phyloP scores from a whole-genome alignment of 1,140 invertebrate species.

The Melitaea cinxia region DNA sequence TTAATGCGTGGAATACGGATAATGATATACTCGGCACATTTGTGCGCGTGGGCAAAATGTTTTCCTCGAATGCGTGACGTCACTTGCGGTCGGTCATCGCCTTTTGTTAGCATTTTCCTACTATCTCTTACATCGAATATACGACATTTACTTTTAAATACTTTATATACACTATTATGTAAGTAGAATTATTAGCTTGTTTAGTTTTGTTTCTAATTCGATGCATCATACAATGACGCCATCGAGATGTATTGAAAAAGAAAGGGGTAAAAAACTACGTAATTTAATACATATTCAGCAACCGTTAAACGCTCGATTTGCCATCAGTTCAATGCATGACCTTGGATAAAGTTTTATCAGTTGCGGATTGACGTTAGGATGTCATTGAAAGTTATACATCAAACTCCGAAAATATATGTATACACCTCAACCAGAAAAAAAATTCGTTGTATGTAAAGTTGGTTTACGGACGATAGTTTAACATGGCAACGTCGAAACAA shows the following conservation, averaged over 20 bases:
- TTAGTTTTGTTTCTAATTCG: too few relatives aligned
- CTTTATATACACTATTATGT: too few relatives aligned
- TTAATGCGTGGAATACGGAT: slow-evolving; percentile 22
- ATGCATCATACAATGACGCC: too few relatives aligned
- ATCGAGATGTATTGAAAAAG: too few relatives aligned
- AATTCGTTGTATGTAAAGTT: too few relatives aligned
- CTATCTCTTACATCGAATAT: slow-evolving; percentile 11
- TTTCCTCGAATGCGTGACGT: slow-evolving; percentile 71
- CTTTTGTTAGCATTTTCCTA: slow-evolving; percentile 46
- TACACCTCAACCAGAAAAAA: too few relatives aligned
- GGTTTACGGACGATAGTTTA: too few relatives aligned
- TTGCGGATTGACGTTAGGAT: background rate
- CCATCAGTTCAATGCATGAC: background rate
- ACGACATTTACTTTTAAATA: background rate
- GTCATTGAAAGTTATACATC: background rate
- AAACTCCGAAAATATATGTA: background rate
- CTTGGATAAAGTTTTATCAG: background rate
- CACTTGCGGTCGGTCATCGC: slow-evolving; percentile 56
- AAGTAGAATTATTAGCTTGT: too few relatives aligned
- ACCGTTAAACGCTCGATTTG: too few relatives aligned
- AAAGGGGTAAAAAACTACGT: too few relatives aligned
- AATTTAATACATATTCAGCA: too few relatives aligned
- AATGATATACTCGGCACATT: slow-evolving; percentile 30
- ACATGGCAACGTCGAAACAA: too few relatives aligned
- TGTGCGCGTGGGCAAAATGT: slow-evolving; percentile 38